Evolutionary conservation across 2,797 vertebrate genomes (phyloP).

Genomic region (Echiichthys vipera): DNA sequence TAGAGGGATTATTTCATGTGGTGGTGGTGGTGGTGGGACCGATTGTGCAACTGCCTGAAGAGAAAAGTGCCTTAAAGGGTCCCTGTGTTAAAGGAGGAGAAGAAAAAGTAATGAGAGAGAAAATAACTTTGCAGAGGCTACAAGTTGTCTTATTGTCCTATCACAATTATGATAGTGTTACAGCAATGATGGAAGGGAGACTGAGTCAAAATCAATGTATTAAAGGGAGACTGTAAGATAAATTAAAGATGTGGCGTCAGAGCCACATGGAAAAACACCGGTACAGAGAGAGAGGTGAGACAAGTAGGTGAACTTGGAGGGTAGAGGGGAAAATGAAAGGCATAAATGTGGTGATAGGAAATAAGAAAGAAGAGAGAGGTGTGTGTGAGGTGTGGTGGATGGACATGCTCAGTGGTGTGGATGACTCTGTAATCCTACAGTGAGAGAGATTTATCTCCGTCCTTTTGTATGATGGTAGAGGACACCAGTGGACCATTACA

Average conservation of each 20-base stretch:
- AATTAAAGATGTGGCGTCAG: background rate
- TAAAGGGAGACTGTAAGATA: background rate
- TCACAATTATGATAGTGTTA: background rate
- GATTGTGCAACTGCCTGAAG: conserved; percentile 35
- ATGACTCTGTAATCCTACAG: conserved; percentile 43
- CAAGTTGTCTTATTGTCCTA: background rate
- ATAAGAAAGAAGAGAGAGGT: background rate
- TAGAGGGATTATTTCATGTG: conserved; percentile 55
- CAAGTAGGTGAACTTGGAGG: background rate
- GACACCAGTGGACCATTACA: conserved; percentile 47
- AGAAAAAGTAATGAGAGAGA: background rate
- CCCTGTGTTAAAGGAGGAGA: conserved; percentile 27
- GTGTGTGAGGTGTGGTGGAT: conserved; percentile 13
- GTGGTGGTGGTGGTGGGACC: conserved; percentile 20
- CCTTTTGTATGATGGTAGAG: conserved; percentile 51
- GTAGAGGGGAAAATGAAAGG: conserved; percentile 8
- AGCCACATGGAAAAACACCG: background rate
- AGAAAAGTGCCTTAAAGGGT: conserved; percentile 33
- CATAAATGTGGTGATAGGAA: conserved; percentile 13
- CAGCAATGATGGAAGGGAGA: background rate
- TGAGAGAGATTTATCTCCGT: conserved; percentile 59
- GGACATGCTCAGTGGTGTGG: conserved; percentile 41
- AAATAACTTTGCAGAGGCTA: background rate
- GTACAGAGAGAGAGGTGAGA: background rate
- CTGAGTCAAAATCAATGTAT: background rate